Base-by-base conservation (phyloP, 1,140 invertebrate species). In the Drosophila hydei region DNA sequence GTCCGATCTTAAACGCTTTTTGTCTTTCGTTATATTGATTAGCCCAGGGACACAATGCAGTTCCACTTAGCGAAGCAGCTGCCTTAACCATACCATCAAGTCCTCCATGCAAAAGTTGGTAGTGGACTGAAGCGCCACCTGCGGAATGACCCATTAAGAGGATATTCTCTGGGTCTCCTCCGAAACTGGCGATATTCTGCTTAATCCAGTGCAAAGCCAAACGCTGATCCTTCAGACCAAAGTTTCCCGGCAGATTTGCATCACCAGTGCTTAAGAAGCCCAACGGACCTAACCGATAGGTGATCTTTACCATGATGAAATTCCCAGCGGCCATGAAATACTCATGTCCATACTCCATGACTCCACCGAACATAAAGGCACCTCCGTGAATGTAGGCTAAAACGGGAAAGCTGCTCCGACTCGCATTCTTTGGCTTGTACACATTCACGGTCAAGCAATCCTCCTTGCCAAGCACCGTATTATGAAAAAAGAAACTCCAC, bases 191-290 rank as follows among this genome's bases (percentile, higher is more conserved):
- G 56, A 94, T 94, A 77, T 94, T 94, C 36, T 92, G 91, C 89
- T 89, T 92, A 2, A 95, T 90, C 95, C 95, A 95, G 56, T 93
- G 91, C 4, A 95, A 70, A 1, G 94, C 94, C 55, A 93, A 79
- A 0, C 93, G 90, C 79, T 95, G 94, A 90, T 96, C 95, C 85
- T 94, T 94, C 7, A 96, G 74, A 0, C 94, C 94, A 50, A 91
- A 92, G 88, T 95, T 95, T 2, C 94, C 94, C 1, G 94, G 92
- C 2, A 92, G 85, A 0, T 89, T 77, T 1, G 92, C 79, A 67
- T 94, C 93, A 9, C 92, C 94, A 0, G 94, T 93, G 52, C 93
- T 94, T 0, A 95, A 75, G 83, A 95, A 95, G 12, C 94, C 94
- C 19, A 95, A 75, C 2, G 93, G 92, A 27, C 94, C 94, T 11